phyloP scores from a whole-genome alignment of 2,797 vertebrate species.

The Botia almorhae region DNA sequence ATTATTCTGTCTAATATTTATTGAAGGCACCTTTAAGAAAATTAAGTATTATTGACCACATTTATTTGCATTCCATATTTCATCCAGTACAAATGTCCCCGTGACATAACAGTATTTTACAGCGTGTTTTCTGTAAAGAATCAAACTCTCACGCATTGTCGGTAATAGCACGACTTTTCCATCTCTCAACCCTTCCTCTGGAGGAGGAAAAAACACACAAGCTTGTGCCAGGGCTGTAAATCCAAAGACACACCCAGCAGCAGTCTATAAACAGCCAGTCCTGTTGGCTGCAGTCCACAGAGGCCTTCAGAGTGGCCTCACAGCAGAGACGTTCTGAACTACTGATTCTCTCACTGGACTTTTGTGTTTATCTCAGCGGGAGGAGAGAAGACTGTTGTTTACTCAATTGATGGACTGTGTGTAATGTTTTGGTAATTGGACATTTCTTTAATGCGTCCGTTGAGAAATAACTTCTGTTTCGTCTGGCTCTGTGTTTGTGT shows the following conservation, averaged over 20 bases:
- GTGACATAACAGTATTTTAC: conserved; percentile 16
- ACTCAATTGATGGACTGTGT: conserved; percentile 27
- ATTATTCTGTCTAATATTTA: no score
- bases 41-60: background rate
- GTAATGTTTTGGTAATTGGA: conserved; percentile 43
- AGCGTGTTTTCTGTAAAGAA: conserved; percentile 5
- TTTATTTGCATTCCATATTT: background rate
- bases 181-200: conserved; percentile 41
- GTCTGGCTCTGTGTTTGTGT: conserved; percentile 35
- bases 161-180: conserved; percentile 23
- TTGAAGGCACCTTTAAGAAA: no score
- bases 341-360: conserved; percentile 13
- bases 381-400: conserved; percentile 21
- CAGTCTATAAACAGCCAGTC: conserved; percentile 74
- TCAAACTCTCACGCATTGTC: background rate
- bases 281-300: conserved; percentile 62
- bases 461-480: conserved; percentile 5
- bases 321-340: conserved; percentile 29
- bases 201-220: conserved; percentile 50
- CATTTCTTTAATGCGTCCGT: conserved; percentile 28
- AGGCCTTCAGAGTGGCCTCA: conserved; percentile 57
- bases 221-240: conserved; percentile 67
- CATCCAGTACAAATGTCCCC: background rate
- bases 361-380: conserved; percentile 9
- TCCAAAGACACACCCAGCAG: conserved; percentile 76